Percentiles rank a stretch among this genome's conserved stretches.
Conservation (phyloP, 2,113 vertebrate species). For the Tylochromis polylepis region DNA sequence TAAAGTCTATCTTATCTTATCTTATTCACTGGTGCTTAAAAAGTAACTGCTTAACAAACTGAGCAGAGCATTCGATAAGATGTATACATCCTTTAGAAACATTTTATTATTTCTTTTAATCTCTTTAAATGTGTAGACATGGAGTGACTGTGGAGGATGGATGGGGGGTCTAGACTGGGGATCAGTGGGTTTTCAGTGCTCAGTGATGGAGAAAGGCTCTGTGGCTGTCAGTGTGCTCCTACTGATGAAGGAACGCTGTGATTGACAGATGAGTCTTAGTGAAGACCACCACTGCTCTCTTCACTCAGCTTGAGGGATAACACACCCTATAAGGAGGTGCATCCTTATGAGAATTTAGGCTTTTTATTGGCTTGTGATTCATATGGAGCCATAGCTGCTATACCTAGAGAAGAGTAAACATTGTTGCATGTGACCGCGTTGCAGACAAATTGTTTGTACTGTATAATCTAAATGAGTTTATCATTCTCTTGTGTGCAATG, state of each 20-base stretch:
- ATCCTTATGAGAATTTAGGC: conserved; percentile 6
- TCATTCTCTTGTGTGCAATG: not conserved
- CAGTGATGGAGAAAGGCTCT: conserved; percentile 63
- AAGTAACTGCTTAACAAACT: conserved; percentile 23
- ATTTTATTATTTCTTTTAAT: not conserved
- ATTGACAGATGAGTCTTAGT: conserved; percentile 51
- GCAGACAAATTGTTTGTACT: not conserved
- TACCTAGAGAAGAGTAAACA: not conserved
- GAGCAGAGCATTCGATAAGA: not conserved
- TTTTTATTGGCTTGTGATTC: not conserved
- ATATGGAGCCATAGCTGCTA: not conserved
- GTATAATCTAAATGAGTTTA: not conserved
- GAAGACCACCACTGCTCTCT: not conserved
- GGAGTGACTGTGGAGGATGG: not conserved
- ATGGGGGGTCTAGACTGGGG: conserved; percentile 47
- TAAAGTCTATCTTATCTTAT: too few species aligned
- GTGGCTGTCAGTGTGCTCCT: conserved; percentile 32
- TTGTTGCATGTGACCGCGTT: not conserved
- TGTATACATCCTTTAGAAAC: not conserved
- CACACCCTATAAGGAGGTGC: not conserved
- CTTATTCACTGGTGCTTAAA: not conserved
- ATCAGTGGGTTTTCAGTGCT: conserved; percentile 54
- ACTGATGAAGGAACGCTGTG: conserved; percentile 43
- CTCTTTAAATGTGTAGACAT: not conserved
- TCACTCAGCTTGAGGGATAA: conserved; percentile 18